phyloP scores from a whole-genome alignment of 2,888 invertebrate genomes.

The Noctua janthe region DNA sequence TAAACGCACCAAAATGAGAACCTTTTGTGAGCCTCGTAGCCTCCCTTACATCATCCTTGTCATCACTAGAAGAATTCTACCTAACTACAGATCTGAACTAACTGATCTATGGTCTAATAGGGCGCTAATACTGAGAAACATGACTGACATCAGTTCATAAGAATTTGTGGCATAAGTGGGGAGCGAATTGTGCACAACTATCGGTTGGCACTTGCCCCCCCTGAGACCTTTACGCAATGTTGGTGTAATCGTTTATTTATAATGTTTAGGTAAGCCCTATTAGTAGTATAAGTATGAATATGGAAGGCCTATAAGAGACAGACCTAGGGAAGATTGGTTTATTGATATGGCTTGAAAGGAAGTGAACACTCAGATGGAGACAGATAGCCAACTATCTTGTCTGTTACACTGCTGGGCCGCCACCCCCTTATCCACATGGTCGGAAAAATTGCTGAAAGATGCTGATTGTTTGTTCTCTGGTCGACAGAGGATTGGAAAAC shows the following conservation, averaged over 20 bases:
- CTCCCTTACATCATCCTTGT: too few relatives aligned
- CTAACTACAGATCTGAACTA: slow-evolving; percentile 26
- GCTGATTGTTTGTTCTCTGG: background rate
- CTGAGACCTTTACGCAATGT: slow-evolving; percentile 15
- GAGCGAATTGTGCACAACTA: slow-evolving; percentile 24
- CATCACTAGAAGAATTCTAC: slow-evolving; percentile 1
- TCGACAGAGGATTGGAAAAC: too few relatives aligned
- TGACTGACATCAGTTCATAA: slow-evolving; percentile 77
- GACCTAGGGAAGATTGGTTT: too few relatives aligned
- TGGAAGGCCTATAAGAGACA: background rate
- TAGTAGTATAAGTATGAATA: background rate
- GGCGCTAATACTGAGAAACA: slow-evolving; percentile 72
- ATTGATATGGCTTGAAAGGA: background rate
- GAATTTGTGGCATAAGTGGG: slow-evolving; percentile 69
- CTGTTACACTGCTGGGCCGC: background rate
- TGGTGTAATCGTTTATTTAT: slow-evolving; percentile 13
- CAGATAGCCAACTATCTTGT: background rate
- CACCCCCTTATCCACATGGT: background rate
- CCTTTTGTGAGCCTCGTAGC: too few relatives aligned
- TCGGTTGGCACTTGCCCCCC: slow-evolving; percentile 12
- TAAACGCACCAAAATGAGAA: too few relatives aligned
- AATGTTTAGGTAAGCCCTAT: background rate
- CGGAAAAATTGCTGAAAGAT: background rate
- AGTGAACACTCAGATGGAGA: background rate
- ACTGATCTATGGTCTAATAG: slow-evolving; percentile 63